A percentile compares a stretch with the other conserved stretches of the same genome.
These are phyloP conservation scores for Panzeria rudis DNA, from an alignment of 2,888 invertebrate genomes.

Conservation along the genomic window DNA sequence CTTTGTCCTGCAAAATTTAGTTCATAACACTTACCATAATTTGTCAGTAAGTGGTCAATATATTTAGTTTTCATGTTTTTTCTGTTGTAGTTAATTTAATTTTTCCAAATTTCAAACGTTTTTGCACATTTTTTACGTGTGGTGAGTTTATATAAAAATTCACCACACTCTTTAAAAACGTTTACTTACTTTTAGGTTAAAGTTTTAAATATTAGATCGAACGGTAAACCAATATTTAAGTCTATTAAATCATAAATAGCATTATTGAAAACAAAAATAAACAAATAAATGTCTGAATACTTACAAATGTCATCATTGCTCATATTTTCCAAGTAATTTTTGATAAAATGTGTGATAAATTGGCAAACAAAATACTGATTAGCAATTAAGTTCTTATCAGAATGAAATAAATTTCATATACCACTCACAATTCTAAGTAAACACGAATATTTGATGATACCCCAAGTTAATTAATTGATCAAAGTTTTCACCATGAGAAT, in stretches of 20 bases:
- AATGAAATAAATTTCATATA: neutral
- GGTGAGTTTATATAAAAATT: too few relatives aligned
- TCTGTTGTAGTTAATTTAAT: too few relatives aligned
- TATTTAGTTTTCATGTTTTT: too few relatives aligned
- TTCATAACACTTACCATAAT: too few relatives aligned
- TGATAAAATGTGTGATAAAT: neutral
- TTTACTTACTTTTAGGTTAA: neutral
- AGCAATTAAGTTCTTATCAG: neutral
- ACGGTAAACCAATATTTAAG: neutral
- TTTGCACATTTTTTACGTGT: too few relatives aligned
- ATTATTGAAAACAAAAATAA: neutral
- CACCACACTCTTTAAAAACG: too few relatives aligned
- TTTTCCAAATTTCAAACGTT: too few relatives aligned
- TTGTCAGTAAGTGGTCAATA: too few relatives aligned
- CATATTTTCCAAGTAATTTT: slow-evolving; percentile 75
- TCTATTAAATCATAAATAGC: neutral
- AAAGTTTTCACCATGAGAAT: neutral
- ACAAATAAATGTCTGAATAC: slow-evolving; percentile 67
- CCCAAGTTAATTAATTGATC: neutral
- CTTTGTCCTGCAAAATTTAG: too few relatives aligned
- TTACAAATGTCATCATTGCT: slow-evolving; percentile 82
- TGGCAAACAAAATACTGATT: neutral
- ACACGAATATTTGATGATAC: neutral
- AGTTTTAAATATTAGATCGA: neutral
- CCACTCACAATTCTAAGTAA: neutral